phyloP scores from a whole-genome alignment of 2,797 vertebrate genomes.

The Amblyraja radiata region DNA sequence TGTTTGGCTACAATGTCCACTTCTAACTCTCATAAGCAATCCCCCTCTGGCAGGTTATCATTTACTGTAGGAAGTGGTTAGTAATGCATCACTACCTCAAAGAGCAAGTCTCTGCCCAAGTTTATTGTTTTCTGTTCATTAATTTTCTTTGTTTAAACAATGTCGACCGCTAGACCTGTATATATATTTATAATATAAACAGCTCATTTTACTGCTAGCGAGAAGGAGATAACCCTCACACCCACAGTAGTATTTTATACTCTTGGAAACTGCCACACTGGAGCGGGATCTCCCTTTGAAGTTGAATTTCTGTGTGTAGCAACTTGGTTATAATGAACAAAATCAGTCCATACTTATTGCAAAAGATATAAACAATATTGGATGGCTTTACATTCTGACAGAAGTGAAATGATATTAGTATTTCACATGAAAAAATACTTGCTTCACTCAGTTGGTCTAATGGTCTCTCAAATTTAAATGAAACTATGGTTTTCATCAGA shows the following conservation, averaged over 20 bases:
- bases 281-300: conserved; percentile 16
- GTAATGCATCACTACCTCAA: conserved; percentile 37
- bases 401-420: neutral
- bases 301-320: neutral
- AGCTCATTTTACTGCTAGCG: conserved; percentile 29
- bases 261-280: conserved; percentile 27
- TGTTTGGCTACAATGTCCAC: conserved; percentile 22
- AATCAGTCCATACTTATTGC: neutral
- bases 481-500: neutral
- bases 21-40: conserved; percentile 24
- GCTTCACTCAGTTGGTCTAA: neutral
- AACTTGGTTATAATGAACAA: conserved; percentile 10
- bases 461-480: neutral
- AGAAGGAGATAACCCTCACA: conserved; percentile 17
- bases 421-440: neutral
- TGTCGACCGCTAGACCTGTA: conserved; percentile 39
- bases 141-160: conserved; percentile 38
- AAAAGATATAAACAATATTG: neutral
- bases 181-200: conserved; percentile 30
- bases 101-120: conserved; percentile 19
- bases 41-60: conserved; percentile 27
- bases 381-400: neutral
- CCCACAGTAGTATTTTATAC: conserved; percentile 33
- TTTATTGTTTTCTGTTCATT: conserved; percentile 4
- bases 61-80: conserved; percentile 37